phyloP scores from a whole-genome alignment of 30 jellyfish, hydroid and myxozoan species.

The Catostylus mosaicus region DNA sequence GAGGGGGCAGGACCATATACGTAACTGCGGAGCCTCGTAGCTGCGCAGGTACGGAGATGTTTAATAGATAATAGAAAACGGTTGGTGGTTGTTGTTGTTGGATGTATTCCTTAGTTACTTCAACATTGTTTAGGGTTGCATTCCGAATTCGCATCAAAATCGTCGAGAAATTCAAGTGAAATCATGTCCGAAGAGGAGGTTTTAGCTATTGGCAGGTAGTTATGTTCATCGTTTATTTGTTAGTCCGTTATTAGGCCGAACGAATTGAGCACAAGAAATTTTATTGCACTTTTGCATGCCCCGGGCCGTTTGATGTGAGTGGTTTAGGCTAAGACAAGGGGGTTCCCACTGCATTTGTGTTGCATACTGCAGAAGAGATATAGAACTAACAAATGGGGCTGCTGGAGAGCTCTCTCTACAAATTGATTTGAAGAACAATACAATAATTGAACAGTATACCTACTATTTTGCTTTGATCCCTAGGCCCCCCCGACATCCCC shows the following conservation, averaged over 20 bases:
- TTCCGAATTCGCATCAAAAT: not conserved
- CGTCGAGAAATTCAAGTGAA: not conserved
- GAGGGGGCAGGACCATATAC: too few species aligned
- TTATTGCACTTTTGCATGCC: not conserved
- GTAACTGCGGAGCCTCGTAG: not conserved
- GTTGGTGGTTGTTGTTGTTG: constrained; percentile 8
- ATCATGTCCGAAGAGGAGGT: constrained; percentile 9
- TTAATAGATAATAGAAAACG: not conserved
- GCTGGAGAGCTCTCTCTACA: too few species aligned
- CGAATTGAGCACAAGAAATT: not conserved
- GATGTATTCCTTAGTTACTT: not conserved
- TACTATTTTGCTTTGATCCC: too few species aligned
- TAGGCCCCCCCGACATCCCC: too few species aligned
- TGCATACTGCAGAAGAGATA: too few species aligned
- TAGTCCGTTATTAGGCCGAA: not conserved
- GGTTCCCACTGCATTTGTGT: not conserved
- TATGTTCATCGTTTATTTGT: not conserved
- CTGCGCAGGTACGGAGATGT: too few species aligned
- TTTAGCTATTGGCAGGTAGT: constrained; percentile 11
- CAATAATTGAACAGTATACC: too few species aligned
- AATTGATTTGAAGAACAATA: too few species aligned
- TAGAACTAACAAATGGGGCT: too few species aligned
- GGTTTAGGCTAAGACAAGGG: not conserved
- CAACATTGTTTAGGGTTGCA: too few species aligned
- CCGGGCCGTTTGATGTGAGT: not conserved